These are phyloP conservation scores for Cheilosia scutellata DNA, from an alignment of 2,888 invertebrate species.

Conservation along the genomic window DNA sequence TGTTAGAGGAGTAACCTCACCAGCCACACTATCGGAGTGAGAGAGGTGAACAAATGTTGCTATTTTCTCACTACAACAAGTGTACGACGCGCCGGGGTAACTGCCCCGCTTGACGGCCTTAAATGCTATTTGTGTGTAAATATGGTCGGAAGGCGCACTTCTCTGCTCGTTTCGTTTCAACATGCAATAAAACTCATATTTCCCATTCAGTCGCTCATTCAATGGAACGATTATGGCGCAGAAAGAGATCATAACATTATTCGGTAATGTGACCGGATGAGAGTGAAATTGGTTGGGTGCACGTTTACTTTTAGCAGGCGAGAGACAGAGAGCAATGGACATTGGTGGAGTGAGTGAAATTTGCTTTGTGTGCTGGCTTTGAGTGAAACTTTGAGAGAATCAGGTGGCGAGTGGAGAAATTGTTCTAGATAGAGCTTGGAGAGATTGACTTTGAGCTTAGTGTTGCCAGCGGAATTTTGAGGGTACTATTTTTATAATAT, in stretches of 20 bases:
- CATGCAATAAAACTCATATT: constrained; percentile 76
- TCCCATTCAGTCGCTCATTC: constrained; percentile 76
- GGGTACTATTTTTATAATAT: not conserved
- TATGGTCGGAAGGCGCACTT: constrained; percentile 66
- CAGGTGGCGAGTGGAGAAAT: not conserved
- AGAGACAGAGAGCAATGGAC: constrained; percentile 43
- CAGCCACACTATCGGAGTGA: constrained; percentile 11
- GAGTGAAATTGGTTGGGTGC: constrained; percentile 74
- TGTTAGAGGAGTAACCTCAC: constrained; percentile 10
- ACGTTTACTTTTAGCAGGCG: constrained; percentile 50
- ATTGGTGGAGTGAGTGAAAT: constrained; percentile 14
- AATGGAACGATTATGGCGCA: constrained; percentile 75
- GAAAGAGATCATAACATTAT: constrained; percentile 76
- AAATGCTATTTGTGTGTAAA: constrained; percentile 49
- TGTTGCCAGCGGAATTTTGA: constrained; percentile 26
- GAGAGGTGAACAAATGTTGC: constrained; percentile 15
- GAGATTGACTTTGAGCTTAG: not conserved
- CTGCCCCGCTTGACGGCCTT: constrained; percentile 63
- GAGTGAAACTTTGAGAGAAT: constrained; percentile 40
- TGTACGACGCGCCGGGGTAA: constrained; percentile 49
- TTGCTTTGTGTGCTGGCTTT: not conserved
- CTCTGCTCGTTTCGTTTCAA: constrained; percentile 76
- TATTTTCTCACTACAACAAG: constrained; percentile 46
- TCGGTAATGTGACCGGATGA: constrained; percentile 73
- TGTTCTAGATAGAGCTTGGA: not conserved